phyloP scores from a whole-genome alignment of 2,888 invertebrate genomes.

The Rhyacophila evoluta region DNA sequence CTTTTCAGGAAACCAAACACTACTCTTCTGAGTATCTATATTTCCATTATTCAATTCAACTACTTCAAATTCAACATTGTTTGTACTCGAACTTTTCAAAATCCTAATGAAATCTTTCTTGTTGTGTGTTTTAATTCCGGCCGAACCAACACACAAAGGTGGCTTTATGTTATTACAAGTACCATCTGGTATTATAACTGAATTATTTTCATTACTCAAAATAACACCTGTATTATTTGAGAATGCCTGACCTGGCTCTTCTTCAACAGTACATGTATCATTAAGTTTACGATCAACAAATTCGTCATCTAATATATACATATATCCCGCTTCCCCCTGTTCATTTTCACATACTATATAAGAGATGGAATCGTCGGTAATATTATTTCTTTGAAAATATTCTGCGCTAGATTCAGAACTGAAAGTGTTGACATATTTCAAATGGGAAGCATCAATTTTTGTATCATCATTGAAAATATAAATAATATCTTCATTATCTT shows the following conservation, averaged over 20 bases:
- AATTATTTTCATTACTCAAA: too few species aligned
- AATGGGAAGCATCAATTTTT: background rate
- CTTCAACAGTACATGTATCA: background rate
- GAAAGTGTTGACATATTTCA: background rate
- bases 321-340: background rate
- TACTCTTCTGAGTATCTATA: too few species aligned
- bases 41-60: background rate
- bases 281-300: background rate
- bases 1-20: too few species aligned
- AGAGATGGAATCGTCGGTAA: background rate
- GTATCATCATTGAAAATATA: background rate
- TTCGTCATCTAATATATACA: background rate
- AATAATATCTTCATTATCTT: background rate
- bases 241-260: too few species aligned
- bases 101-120: background rate
- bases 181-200: too few species aligned
- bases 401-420: background rate
- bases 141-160: too few species aligned
- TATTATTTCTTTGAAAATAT: background rate
- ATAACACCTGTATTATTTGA: too few species aligned
- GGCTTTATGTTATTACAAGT: too few species aligned
- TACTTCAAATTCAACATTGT: background rate
- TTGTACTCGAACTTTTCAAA: background rate
- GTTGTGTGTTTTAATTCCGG: background rate
- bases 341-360: background rate